Evolutionary conservation across 2,797 vertebrate genomes (phyloP).

Genomic region (Salarias fasciatus): DNA sequence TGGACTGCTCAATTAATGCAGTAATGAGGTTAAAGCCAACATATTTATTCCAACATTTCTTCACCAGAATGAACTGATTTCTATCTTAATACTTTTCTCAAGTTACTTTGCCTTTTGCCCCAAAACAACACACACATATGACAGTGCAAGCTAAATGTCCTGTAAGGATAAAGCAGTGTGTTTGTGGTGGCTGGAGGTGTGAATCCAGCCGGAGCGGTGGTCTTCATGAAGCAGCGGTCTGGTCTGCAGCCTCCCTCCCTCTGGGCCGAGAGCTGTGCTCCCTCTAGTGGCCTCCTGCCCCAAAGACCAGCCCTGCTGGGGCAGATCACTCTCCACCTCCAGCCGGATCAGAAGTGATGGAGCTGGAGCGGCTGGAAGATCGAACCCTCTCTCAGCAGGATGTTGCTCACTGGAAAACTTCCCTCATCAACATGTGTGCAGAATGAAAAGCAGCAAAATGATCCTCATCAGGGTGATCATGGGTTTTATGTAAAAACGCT

Average conservation of each 20-base stretch:
- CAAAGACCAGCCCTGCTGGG: conserved; percentile 22
- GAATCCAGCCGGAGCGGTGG: no score
- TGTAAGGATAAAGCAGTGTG: background rate
- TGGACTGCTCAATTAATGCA: background rate
- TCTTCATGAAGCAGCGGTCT: no score
- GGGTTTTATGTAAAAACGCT: no score
- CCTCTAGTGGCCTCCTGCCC: conserved; percentile 75
- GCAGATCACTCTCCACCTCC: conserved; percentile 3
- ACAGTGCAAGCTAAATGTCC: background rate
- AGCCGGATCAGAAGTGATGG: background rate
- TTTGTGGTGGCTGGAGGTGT: background rate
- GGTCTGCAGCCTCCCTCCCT: conserved; percentile 22
- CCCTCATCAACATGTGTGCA: no score
- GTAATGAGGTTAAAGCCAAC: background rate
- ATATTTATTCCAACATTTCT: no score
- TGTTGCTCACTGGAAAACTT: no score
- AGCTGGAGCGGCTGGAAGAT: no score
- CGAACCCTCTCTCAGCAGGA: no score
- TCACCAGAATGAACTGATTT: no score
- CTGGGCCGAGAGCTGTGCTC: conserved; percentile 58
- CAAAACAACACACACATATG: background rate
- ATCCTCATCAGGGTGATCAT: no score
- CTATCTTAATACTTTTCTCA: background rate
- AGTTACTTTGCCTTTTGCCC: background rate
- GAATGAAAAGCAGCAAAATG: no score